Evolutionary conservation across 1,140 invertebrate genomes (phyloP), one percentile per base, ranked within the genome.

Genomic region (Dryas iulia): DNA sequence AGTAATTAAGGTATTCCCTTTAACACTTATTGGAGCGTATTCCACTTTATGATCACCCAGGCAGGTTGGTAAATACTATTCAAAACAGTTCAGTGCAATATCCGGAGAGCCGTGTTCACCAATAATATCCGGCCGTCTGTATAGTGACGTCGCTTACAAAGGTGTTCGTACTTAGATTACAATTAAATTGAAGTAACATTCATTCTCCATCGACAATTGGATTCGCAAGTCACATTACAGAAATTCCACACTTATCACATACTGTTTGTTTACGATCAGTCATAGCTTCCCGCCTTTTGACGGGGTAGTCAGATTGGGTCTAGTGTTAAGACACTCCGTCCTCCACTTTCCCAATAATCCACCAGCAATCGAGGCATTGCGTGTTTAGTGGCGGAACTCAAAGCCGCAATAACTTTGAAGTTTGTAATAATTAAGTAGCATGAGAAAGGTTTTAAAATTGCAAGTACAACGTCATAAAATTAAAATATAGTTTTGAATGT

Each of bases 71-170:
- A 69, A 71, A 72, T 57, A 66, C 59, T 69, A 66, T 77, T 74
- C 74, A 72, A 74, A 60, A 59, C 59, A 65, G 71, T 54, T 63
- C 62, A 64, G 58, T 73, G 80, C 74, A 85, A 85, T 85, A 81
- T 85, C 83, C 83, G 81, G 77, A 12, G 39, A 77, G 74, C 72
- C 71, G 57, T 77, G 68, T 76, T 69, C 71, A 30, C 70, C 74
- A 74, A 81, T 82, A 77, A 78, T 72, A 81, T 82, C 81, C 83
- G 76, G 71, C n/a, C 54, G 23, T 14, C 23, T 25, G 23, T 58
- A 31, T 33, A 30, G 23, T 23, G 58, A 35, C 21, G 31, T 33
- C 11, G 1, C 10, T 59, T 14, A 47, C 39, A 47, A 47, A 47
- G 14, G 18, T 47, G 7, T 2, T 21, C 39, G 39, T 47, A n/a